Percentiles rank a stretch among this genome's conserved stretches.
These are phyloP conservation scores for Lasioglossum marginatum DNA, from an alignment of 2,888 invertebrate genomes.

Conservation along the genomic window DNA sequence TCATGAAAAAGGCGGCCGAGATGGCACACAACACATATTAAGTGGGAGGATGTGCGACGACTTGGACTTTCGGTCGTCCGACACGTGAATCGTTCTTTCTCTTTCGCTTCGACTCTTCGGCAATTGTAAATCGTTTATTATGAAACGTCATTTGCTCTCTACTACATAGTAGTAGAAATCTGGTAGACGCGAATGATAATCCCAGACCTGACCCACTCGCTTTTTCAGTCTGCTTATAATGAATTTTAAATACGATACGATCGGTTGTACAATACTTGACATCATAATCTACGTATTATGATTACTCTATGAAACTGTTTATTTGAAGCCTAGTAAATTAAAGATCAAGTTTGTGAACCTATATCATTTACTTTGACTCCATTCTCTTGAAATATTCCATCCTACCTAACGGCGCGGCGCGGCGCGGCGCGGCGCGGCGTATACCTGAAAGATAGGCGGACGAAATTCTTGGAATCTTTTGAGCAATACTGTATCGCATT, in stretches of 20 bases:
- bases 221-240: too few relatives aligned
- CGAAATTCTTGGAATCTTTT: constrained; percentile 33
- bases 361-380: background rate
- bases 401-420: constrained; percentile 21
- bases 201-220: background rate
- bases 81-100: background rate
- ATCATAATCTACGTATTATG: too few relatives aligned
- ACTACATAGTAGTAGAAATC: constrained; percentile 22
- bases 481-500: constrained; percentile 1
- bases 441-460: constrained; percentile 24
- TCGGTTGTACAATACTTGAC: too few relatives aligned
- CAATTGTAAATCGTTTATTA: background rate
- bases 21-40: constrained; percentile 39
- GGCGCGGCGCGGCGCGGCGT: too few relatives aligned
- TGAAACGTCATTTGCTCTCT: background rate
- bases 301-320: too few relatives aligned
- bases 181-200: constrained; percentile 10
- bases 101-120: background rate
- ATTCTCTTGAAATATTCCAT: constrained; percentile 14
- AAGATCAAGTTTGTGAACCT: background rate
- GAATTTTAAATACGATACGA: too few relatives aligned
- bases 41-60: constrained; percentile 29
- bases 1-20: constrained; percentile 55
- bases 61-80: constrained; percentile 24
- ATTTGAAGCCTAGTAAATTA: too few relatives aligned